Evolutionary conservation across 2,888 invertebrate species (phyloP).

Genomic region (Podabrus alpinus): DNA sequence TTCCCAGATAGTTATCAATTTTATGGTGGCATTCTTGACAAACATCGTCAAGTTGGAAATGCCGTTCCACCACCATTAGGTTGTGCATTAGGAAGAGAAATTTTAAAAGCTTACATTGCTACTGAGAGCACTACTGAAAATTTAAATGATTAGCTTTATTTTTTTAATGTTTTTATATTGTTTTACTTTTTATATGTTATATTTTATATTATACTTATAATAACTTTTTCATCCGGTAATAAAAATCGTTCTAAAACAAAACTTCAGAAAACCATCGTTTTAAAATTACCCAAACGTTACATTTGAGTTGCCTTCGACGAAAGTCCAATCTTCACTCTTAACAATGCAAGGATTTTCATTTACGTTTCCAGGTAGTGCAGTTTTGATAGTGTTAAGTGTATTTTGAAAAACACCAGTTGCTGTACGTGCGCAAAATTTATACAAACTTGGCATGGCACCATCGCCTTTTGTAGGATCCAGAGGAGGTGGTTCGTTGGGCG

Average conservation of each 20-base stretch:
- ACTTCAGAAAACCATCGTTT: not conserved
- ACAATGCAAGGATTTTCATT: constrained; percentile 47
- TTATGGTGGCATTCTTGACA: constrained; percentile 75
- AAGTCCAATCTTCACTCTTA: constrained; percentile 56
- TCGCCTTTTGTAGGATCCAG: constrained; percentile 47
- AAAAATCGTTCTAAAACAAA: constrained; percentile 53
- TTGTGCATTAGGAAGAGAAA: constrained; percentile 74
- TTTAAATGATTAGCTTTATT: not conserved
- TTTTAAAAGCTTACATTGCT: constrained; percentile 59
- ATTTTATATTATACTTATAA: constrained; percentile 43
- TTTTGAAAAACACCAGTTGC: constrained; percentile 74
- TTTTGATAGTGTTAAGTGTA: constrained; percentile 75
- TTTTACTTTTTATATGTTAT: not conserved
- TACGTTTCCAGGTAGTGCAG: constrained; percentile 65
- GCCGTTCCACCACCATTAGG: constrained; percentile 87
- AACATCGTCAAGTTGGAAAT: constrained; percentile 85
- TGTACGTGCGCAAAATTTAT: constrained; percentile 73
- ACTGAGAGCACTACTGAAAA: not conserved
- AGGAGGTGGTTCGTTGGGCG: constrained; percentile 33
- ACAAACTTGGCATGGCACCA: constrained; percentile 54
- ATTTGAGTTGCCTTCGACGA: constrained; percentile 52
- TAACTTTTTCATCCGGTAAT: constrained; percentile 58
- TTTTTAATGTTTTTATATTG: not conserved
- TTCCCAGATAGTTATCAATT: constrained; percentile 79
- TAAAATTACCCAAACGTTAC: constrained; percentile 40